Evolutionary conservation across 2,113 vertebrate species (phyloP), one percentile per base, ranked within the genome.

Genomic region (Myotis lucifugus): DNA sequence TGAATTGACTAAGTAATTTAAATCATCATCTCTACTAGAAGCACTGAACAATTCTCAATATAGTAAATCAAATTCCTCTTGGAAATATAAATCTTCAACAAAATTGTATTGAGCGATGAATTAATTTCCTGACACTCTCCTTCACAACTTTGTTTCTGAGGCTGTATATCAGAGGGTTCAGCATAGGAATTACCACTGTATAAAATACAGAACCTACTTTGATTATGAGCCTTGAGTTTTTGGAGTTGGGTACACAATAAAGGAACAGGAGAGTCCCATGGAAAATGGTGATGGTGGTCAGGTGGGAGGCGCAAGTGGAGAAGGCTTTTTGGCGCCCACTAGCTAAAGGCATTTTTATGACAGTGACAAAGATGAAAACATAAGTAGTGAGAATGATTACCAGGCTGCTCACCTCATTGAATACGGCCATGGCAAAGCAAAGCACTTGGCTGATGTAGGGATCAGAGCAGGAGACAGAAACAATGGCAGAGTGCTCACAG

Each of bases 401-500:
- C 14, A 92, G 59, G 13, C 86, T 91, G 25, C 84, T 66, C 2
- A 72, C 11, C 7, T 84, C 85, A 2, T 77, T 96, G 27, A 88
- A 86, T 32, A 77, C 56, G 27, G 81, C 1, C 0, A 69, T 34
- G 46, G 27, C 17, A 34, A 91, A 94, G 61, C 81, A 52, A 1
- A 95, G 34, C 13, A 23, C 3, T 27, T 79, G 54, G 27, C 61
- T 93, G 64, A 50, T 76, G 13, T 69, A 70, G 6, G 73, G 84
- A 5, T 87, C 94, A n/a, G 91, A 97, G 15, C 94, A 90, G 32
- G 84, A 92, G 32, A 81, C 15, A 1, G 72, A 89, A 32, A 93
- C 40, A 2, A 96, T 72, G 52, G n/a, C 88, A 40, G 93, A 92
- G 17, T 93, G 40, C 23, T 97, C 93, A 83, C 93, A 97, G 50